Evolutionary conservation across 2,797 vertebrate species (phyloP), one percentile per base, ranked within the genome.

Genomic region (Pangasius krempfi): DNA sequence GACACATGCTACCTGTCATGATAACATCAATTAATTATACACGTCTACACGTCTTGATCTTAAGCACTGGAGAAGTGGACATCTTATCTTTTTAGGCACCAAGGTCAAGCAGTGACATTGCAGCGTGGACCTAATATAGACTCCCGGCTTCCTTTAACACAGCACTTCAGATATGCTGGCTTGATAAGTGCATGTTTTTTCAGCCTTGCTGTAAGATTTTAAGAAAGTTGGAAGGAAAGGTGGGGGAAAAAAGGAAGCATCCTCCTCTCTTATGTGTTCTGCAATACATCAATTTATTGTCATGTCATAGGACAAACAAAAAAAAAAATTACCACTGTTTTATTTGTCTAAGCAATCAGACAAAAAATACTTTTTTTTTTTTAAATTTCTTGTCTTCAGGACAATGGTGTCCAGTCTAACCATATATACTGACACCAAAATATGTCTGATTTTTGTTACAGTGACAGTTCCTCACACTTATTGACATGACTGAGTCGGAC

Each of bases 51-150:
- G n/a, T 20, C 27, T 27, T 33, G 40, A 52, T 64, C 33, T 13
- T 40, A 73, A 58, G 70, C 52, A 18, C 47, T 40, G 40, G 30
- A 83, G 27, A 79, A 66, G 72, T 62, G 60, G 78, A 80, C 84
- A 70, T 58, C 37, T 86, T 75, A 73, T 86, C 27, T 84, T 47
- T 85, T 85, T 68, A 85, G 60, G 64, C 91, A 56, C 93, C 94
- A 96, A 96, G 96, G 96, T 96, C 95, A 96, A 91, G 84, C 92
- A 73, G 94, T 95, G 95, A 96, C 95, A 94, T 94, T 96, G 96
- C 96, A 94, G 95, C 92, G 86, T 90, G 81, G 9, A 54, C 33
- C 93, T 92, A 85, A 92, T 93, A 93, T 90, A 92, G 86, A 88
- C 82, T 37, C 3, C 47, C 86, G 73, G 70, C 87, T 88, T 91